A percentile compares a stretch with the other conserved stretches of the same genome.
Conservation (phyloP, 2,888 invertebrate species). For the Schizaphis graminum region DNA sequence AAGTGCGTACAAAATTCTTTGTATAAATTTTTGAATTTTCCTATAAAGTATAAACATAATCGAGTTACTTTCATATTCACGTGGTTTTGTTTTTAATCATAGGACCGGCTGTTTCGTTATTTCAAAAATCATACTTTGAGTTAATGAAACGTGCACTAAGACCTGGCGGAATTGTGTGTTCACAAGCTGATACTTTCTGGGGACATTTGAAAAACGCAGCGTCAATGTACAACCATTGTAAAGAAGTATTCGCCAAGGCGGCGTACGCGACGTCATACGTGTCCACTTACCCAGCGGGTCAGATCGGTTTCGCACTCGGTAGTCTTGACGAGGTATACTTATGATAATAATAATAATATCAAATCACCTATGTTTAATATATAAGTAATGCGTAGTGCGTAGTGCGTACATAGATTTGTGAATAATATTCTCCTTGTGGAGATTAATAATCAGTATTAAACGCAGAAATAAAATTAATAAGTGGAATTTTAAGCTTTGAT, state of each 20-base stretch:
- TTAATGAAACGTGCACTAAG: slow-evolving; percentile 87
- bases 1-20: neutral
- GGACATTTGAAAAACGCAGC: slow-evolving; percentile 83
- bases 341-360: neutral
- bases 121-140: slow-evolving; percentile 86
- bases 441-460: neutral
- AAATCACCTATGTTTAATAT: too few species aligned
- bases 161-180: slow-evolving; percentile 92
- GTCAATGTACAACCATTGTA: slow-evolving; percentile 82
- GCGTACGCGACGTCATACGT: slow-evolving; percentile 87
- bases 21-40: neutral
- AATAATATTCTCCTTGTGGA: neutral
- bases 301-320: slow-evolving; percentile 95
- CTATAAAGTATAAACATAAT: neutral
- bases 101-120: slow-evolving; percentile 80
- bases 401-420: neutral
- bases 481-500: neutral
- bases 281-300: slow-evolving; percentile 97
- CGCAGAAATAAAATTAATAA: neutral
- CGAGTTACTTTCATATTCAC: neutral
- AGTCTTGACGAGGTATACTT: slow-evolving; percentile 76
- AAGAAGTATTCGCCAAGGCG: slow-evolving; percentile 82
- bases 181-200: slow-evolving; percentile 88
- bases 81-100: slow-evolving; percentile 68
- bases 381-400: neutral